Conservation (phyloP, 2,797 vertebrate species). For the Hyperoplus immaculatus region DNA sequence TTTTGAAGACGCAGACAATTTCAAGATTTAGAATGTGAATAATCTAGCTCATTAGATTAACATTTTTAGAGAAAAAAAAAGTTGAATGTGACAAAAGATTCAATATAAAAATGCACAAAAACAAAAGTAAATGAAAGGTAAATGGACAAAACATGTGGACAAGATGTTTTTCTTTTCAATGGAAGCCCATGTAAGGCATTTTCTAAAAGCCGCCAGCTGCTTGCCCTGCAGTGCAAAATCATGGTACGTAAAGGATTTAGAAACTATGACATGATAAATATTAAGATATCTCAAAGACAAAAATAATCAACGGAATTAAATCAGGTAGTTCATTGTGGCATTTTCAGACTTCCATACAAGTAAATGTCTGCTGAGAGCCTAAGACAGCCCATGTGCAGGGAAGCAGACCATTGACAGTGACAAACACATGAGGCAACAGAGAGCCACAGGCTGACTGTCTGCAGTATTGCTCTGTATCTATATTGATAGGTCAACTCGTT, state of each 20-base stretch:
- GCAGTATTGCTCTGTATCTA: conserved; percentile 60
- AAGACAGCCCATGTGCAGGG: background rate
- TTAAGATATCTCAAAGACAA: background rate
- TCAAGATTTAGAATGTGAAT: background rate
- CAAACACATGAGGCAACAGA: conserved; percentile 33
- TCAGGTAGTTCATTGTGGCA: background rate
- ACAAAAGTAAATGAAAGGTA: background rate
- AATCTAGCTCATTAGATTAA: background rate
- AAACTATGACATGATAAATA: background rate
- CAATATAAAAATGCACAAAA: too few relatives aligned
- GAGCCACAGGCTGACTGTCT: conserved; percentile 37
- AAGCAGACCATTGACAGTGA: background rate
- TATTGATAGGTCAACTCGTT: conserved; percentile 71
- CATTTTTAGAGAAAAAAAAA: background rate
- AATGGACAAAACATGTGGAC: background rate
- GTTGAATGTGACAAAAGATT: too few relatives aligned
- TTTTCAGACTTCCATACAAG: background rate
- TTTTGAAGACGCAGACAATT: background rate
- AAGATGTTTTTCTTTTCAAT: too few relatives aligned
- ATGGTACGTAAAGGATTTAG: background rate
- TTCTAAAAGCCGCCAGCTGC: background rate
- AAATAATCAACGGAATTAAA: background rate
- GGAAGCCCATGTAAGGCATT: too few relatives aligned
- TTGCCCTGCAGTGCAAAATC: background rate
- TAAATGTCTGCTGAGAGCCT: background rate